phyloP scores from a whole-genome alignment of 2,888 invertebrate species.

The Amphipoea oculea region DNA sequence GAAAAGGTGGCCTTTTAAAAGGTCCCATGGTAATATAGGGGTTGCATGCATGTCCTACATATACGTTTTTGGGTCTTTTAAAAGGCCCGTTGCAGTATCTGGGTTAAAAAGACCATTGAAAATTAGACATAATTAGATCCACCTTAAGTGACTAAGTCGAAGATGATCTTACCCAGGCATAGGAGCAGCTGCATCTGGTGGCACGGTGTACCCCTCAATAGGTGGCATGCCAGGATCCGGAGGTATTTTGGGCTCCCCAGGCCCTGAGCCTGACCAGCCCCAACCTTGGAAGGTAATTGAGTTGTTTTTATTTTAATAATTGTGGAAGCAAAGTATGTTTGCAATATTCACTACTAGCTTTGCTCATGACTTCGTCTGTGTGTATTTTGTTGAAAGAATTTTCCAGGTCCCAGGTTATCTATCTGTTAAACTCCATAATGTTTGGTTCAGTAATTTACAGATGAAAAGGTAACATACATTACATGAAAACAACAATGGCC shows the following conservation, averaged over 20 bases:
- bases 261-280: slow-evolving; percentile 83
- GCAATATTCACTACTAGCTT: not conserved
- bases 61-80: not conserved
- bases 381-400: not conserved
- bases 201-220: slow-evolving; percentile 80
- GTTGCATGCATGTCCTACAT: not conserved
- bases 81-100: not conserved
- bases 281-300: slow-evolving; percentile 74
- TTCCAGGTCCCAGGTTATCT: not conserved
- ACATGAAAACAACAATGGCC: no score
- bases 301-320: slow-evolving; percentile 1
- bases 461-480: not conserved
- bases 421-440: not conserved
- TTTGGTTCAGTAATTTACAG: not conserved
- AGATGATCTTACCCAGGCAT: slow-evolving; percentile 81
- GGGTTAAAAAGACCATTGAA: not conserved
- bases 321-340: not conserved
- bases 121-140: not conserved
- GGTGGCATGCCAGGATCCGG: slow-evolving; percentile 79
- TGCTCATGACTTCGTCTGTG: not conserved
- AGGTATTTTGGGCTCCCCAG: slow-evolving; percentile 80
- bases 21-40: not conserved
- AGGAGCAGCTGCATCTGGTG: slow-evolving; percentile 73
- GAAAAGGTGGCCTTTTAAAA: not conserved
- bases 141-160: not conserved